These are phyloP conservation scores for Serilophus lunatus DNA, from an alignment of 2,113 vertebrate genomes.

Conservation along the genomic window DNA sequence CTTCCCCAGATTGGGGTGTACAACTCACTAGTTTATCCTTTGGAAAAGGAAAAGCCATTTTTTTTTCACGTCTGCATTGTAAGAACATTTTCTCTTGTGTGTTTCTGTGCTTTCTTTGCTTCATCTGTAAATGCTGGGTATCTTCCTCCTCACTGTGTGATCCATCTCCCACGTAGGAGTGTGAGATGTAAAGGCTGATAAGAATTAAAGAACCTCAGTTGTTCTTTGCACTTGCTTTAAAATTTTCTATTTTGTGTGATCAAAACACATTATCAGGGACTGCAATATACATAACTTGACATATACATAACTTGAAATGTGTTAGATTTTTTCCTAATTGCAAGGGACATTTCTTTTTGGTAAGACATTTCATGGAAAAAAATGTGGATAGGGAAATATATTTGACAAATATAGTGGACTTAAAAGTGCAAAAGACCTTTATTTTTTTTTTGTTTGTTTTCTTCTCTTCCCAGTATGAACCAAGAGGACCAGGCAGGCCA, in stretches of 20 bases:
- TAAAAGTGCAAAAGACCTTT: background rate
- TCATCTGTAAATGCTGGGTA: background rate
- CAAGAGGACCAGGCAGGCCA: conserved; percentile 96
- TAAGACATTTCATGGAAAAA: background rate
- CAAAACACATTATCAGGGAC: background rate
- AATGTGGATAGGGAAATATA: background rate
- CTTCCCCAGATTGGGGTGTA: background rate
- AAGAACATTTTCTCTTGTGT: background rate
- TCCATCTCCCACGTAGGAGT: background rate
- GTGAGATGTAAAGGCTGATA: background rate
- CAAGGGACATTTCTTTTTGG: background rate
- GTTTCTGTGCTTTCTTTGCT: conserved; percentile 1
- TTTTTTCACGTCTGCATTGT: background rate
- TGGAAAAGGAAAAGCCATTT: background rate
- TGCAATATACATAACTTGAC: background rate
- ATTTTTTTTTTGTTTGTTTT: background rate
- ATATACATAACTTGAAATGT: background rate
- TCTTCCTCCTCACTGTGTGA: background rate
- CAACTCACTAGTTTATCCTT: background rate
- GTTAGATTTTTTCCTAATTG: background rate
- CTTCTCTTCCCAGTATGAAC: conserved; percentile 87
- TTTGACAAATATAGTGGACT: background rate
- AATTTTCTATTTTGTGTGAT: background rate
- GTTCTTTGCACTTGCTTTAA: background rate
- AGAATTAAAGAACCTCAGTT: background rate